These are phyloP conservation scores for Adineta ricciae DNA, from an alignment of 2,888 invertebrate genomes.

Conservation along the genomic window DNA sequence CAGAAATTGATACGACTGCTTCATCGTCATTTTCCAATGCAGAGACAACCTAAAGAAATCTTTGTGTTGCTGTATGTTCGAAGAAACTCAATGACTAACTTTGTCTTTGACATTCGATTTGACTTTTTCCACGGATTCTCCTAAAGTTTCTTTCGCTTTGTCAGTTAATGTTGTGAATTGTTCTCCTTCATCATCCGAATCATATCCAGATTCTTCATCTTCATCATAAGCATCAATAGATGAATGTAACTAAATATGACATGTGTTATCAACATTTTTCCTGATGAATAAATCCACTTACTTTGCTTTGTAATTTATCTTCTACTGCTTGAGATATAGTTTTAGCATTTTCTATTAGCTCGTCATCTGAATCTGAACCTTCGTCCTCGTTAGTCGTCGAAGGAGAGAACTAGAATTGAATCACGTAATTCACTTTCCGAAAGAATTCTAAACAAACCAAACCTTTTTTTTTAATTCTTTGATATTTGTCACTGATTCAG, in stretches of 20 bases:
- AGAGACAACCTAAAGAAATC: not conserved
- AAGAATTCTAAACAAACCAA: too few species aligned
- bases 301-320: too few species aligned
- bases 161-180: not conserved
- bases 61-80: not conserved
- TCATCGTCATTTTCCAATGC: not conserved
- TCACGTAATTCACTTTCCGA: too few species aligned
- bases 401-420: not conserved
- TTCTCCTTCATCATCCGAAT: not conserved
- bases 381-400: not conserved
- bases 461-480: too few species aligned
- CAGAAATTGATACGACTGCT: not conserved
- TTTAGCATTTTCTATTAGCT: not conserved
- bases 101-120: not conserved
- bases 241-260: too few species aligned
- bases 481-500: too few species aligned
- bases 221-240: too few species aligned
- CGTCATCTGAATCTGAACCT: not conserved
- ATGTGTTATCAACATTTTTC: too few species aligned
- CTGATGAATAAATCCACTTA: too few species aligned
- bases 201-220: too few species aligned
- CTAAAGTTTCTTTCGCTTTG: not conserved
- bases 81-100: not conserved
- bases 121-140: not conserved
- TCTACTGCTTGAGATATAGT: not conserved